Conservation (phyloP, 2,797 vertebrate genomes). For the Trichosurus vulpecula region DNA sequence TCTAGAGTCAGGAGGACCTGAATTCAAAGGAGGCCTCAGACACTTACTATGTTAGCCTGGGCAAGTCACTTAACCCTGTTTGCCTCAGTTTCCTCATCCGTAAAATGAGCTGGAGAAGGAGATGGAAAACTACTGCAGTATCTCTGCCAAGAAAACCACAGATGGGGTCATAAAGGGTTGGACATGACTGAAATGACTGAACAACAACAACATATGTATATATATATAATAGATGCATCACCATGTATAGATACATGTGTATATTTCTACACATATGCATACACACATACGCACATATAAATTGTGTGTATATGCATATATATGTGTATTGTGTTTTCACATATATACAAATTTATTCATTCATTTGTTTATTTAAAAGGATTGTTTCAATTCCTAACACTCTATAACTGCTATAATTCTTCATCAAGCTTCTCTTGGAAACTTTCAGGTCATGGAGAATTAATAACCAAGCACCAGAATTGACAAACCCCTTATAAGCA, state of each 20-base stretch:
- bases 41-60: background rate
- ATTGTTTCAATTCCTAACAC: background rate
- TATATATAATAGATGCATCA: background rate
- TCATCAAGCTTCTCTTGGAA: constrained; percentile 36
- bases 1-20: background rate
- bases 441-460: constrained; percentile 39
- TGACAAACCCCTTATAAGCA: background rate
- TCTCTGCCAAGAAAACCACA: background rate
- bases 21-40: background rate
- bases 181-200: background rate
- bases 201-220: background rate
- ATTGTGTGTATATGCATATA: background rate
- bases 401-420: background rate
- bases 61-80: background rate
- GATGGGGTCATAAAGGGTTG: background rate
- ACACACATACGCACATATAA: background rate
- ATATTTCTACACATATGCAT: background rate
- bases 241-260: background rate
- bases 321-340: background rate
- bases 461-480: constrained; percentile 56
- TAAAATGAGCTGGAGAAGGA: background rate
- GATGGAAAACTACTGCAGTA: background rate
- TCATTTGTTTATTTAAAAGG: background rate
- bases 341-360: background rate
- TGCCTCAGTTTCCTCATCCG: background rate